Percentiles rank a stretch among this genome's conserved stretches.
Conservation (phyloP, 2,113 vertebrate species). For the Lepus europaeus region DNA sequence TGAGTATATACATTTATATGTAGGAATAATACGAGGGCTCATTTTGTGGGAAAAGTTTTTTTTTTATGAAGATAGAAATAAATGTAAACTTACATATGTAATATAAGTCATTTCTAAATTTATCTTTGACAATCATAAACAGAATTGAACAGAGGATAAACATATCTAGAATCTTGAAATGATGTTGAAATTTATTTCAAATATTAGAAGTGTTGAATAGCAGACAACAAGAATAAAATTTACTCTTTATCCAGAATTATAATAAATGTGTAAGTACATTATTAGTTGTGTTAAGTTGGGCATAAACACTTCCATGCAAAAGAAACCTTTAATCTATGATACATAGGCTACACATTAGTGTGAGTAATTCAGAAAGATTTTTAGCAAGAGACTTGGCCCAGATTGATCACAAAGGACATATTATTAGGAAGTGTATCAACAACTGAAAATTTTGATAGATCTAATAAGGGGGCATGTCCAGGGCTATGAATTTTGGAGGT, state of each 20-base stretch:
- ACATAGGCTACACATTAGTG: not conserved
- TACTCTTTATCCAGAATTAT: conserved; percentile 3
- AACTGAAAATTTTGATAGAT: conserved; percentile 64
- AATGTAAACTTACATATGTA: not conserved
- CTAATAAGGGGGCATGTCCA: conserved; percentile 61
- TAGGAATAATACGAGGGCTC: not conserved
- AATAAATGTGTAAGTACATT: not conserved
- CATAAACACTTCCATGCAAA: not conserved
- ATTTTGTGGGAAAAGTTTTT: not conserved
- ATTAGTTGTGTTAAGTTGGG: not conserved
- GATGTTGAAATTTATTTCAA: not conserved
- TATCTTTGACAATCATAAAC: not conserved
- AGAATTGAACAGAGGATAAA: conserved; percentile 30
- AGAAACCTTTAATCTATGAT: not conserved
- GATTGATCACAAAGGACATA: not conserved
- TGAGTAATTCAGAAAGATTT: not conserved
- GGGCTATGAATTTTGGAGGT: conserved; percentile 71
- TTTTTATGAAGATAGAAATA: not conserved
- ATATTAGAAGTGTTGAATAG: not conserved
- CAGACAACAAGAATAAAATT: not conserved
- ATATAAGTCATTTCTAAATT: not conserved
- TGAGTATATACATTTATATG: not conserved
- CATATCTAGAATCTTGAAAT: conserved; percentile 2
- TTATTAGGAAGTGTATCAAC: conserved; percentile 30
- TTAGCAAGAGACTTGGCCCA: not conserved